Percentiles rank a stretch among this genome's conserved stretches.
Conservation (phyloP, 2,113 vertebrate species). For the Oncorhynchus kisutch region DNA sequence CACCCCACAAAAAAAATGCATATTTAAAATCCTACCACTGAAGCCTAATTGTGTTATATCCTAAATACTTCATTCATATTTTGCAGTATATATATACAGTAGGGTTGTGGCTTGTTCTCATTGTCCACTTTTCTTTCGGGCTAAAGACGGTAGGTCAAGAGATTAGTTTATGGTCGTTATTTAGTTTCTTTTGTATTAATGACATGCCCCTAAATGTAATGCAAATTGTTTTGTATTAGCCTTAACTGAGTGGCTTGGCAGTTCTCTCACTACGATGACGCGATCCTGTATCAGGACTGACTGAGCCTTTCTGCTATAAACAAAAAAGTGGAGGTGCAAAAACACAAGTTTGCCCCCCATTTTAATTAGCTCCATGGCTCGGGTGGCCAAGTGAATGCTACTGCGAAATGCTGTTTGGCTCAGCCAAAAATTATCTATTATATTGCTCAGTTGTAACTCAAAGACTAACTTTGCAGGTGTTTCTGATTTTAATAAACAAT, state of each 20-base stretch:
- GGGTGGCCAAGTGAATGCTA: too few species aligned
- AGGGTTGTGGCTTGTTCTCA: neutral
- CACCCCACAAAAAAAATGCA: too few species aligned
- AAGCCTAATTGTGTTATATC: neutral
- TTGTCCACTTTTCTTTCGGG: constrained; percentile 16
- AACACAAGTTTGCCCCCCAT: too few species aligned
- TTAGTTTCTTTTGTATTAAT: neutral
- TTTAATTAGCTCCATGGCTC: too few species aligned
- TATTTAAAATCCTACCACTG: too few species aligned
- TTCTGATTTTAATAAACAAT: too few species aligned
- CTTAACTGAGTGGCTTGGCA: neutral
- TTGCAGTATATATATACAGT: too few species aligned
- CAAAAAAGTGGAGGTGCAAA: too few species aligned
- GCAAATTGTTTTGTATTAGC: neutral
- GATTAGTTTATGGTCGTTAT: neutral
- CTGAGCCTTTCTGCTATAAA: neutral
- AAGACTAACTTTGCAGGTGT: too few species aligned
- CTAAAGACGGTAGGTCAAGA: neutral
- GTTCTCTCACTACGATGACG: neutral
- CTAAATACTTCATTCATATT: constrained; percentile 8
- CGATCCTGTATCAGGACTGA: neutral
- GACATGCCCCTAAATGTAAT: neutral
- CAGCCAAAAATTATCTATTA: too few species aligned
- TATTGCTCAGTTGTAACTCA: too few species aligned
- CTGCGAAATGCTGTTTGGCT: too few species aligned